phyloP scores from a whole-genome alignment of 2,113 vertebrate species.

The Pycnonotus jocosus region DNA sequence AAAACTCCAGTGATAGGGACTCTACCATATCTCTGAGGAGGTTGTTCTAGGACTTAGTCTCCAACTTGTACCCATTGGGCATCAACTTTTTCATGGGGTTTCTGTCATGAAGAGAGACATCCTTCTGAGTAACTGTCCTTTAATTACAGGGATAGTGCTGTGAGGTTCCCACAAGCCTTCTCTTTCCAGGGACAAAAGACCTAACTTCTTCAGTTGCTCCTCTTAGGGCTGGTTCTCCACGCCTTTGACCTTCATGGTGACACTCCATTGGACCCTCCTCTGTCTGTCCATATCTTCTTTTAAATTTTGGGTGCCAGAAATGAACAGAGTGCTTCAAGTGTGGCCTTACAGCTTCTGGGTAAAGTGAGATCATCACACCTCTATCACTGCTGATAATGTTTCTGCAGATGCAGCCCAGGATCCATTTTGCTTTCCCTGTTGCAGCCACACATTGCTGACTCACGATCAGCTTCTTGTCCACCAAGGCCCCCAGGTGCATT shows the following conservation, averaged over 20 bases:
- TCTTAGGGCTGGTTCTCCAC: background rate
- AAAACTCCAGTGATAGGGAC: background rate
- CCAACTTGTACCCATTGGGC: background rate
- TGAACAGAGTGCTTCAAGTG: background rate
- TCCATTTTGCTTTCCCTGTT: background rate
- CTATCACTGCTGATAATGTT: background rate
- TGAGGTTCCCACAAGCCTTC: background rate
- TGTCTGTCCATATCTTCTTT: background rate
- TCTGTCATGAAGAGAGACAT: background rate
- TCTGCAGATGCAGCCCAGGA: background rate
- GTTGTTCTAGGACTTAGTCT: background rate
- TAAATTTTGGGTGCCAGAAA: background rate
- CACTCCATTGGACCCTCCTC: background rate
- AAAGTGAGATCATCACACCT: background rate
- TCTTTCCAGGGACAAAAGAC: background rate
- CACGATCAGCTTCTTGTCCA: background rate
- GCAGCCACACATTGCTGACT: background rate
- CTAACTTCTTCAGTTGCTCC: background rate
- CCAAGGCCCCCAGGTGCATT: background rate
- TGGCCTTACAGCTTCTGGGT: background rate
- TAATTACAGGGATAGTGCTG: background rate
- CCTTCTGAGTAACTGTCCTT: background rate
- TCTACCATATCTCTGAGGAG: background rate
- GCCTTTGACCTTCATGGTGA: background rate
- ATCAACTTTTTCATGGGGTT: background rate